A percentile compares a stretch with the other conserved stretches of the same genome.
These are phyloP conservation scores for Crotalus viridis DNA, from an alignment of 2,113 vertebrate species.

Conservation along the genomic window DNA sequence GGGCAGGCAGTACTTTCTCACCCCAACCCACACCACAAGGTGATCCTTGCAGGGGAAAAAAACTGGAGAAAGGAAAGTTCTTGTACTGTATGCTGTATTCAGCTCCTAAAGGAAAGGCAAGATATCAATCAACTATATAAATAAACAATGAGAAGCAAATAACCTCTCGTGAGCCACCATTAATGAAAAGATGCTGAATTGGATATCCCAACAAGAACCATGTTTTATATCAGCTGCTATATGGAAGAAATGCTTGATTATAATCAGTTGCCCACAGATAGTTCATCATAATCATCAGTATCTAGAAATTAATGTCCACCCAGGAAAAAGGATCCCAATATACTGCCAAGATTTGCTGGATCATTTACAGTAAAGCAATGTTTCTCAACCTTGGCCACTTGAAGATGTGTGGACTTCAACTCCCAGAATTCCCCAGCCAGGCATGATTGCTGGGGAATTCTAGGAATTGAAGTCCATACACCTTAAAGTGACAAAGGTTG, in stretches of 20 bases:
- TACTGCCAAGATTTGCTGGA: background rate
- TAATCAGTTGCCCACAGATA: background rate
- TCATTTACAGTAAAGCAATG: background rate
- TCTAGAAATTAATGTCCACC: background rate
- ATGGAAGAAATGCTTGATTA: conserved; percentile 2
- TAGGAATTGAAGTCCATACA: background rate
- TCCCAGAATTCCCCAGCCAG: too few relatives aligned
- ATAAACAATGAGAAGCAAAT: background rate
- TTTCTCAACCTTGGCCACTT: background rate
- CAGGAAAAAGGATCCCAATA: background rate
- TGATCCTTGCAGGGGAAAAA: background rate
- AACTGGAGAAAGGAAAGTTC: background rate
- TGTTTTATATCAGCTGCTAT: background rate
- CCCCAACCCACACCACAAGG: background rate
- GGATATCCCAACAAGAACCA: background rate
- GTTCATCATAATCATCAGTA: conserved; percentile 8
- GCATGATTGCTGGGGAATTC: background rate
- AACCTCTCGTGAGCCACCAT: background rate
- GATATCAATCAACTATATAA: background rate
- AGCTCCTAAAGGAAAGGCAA: background rate
- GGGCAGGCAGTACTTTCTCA: background rate
- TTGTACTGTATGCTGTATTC: background rate
- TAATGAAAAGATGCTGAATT: background rate
- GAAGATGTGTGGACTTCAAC: background rate
- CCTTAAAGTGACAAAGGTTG: background rate